phyloP scores from a whole-genome alignment of 2,888 invertebrate species.

The Ormia ochracea region DNA sequence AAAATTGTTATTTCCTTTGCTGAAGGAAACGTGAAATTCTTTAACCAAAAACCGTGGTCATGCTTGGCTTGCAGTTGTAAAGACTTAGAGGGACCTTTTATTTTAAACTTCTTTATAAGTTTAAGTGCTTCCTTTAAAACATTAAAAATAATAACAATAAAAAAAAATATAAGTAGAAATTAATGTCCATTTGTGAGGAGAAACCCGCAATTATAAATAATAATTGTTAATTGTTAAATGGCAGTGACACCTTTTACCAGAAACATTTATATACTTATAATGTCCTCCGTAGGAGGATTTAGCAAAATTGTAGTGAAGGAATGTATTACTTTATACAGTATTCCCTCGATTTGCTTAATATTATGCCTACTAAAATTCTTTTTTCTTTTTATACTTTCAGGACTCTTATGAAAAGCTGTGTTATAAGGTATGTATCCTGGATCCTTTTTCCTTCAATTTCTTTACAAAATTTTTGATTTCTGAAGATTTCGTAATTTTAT shows the following conservation, averaged over 20 bases:
- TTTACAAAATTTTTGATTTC: too few relatives aligned
- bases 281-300: neutral
- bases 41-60: slow-evolving; percentile 17
- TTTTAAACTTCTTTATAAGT: neutral
- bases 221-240: slow-evolving; percentile 26
- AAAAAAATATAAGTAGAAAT: neutral
- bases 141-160: neutral
- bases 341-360: too few relatives aligned
- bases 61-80: slow-evolving; percentile 34
- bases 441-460: too few relatives aligned
- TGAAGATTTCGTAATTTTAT: too few relatives aligned
- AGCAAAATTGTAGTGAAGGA: too few relatives aligned
- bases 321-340: too few relatives aligned
- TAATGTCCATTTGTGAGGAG: neutral
- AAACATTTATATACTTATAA: slow-evolving; percentile 19
- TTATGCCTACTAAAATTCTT: too few relatives aligned
- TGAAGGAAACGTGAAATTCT: neutral
- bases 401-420: too few relatives aligned
- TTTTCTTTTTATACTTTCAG: too few relatives aligned
- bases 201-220: slow-evolving; percentile 18
- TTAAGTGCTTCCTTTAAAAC: neutral
- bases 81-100: neutral
- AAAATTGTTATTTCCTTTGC: neutral
- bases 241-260: slow-evolving; percentile 38
- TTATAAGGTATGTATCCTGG: too few relatives aligned